A percentile compares a stretch with the other conserved stretches of the same genome.
phyloP scores from a whole-genome alignment of 2,797 vertebrate species.

The Champsocephalus gunnari region DNA sequence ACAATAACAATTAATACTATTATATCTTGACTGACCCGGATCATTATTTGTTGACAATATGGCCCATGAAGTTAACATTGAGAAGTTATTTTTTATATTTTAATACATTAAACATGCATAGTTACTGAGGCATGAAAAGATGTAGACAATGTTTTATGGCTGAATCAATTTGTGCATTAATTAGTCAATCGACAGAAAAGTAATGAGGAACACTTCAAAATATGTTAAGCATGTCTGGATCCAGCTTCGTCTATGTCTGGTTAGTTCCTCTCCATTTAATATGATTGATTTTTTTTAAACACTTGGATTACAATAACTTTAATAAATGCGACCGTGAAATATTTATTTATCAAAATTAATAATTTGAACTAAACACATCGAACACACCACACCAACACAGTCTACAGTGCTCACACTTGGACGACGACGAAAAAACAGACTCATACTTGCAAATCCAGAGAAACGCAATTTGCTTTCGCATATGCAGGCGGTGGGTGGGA shows the following conservation, averaged over 20 bases:
- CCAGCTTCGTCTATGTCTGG: neutral
- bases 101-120: neutral
- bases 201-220: neutral
- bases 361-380: neutral
- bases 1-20: slow-evolving; percentile 1
- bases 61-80: neutral
- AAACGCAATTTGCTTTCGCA: slow-evolving; percentile 70
- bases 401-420: slow-evolving; percentile 12
- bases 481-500: slow-evolving; percentile 69
- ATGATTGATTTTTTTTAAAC: neutral
- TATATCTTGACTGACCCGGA: neutral
- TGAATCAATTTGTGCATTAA: slow-evolving; percentile 1
- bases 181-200: neutral
- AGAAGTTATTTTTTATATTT: neutral
- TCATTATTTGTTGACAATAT: slow-evolving; percentile 1
- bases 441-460: slow-evolving; percentile 68
- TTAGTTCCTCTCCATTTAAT: neutral
- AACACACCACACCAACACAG: slow-evolving; percentile 1
- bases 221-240: neutral
- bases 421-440: slow-evolving; percentile 15
- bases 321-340: neutral
- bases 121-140: neutral
- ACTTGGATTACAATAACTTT: neutral
- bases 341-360: neutral
- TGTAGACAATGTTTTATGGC: neutral